A percentile compares a stretch with the other conserved stretches of the same genome.
These are phyloP conservation scores for Hydrotaea diabolus DNA, from an alignment of 2,888 invertebrate species.

Conservation along the genomic window DNA sequence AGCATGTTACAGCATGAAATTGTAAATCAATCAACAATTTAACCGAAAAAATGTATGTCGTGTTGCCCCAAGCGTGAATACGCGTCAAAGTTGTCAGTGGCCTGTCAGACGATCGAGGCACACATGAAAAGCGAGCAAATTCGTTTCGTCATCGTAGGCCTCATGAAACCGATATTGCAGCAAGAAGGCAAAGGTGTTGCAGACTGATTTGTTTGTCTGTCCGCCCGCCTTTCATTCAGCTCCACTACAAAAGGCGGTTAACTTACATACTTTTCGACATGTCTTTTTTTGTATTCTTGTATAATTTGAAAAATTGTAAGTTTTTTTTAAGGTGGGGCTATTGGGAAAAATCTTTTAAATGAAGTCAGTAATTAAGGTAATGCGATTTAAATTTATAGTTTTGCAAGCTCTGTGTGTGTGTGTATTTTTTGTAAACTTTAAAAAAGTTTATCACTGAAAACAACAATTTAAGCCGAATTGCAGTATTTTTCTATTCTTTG, in stretches of 20 bases:
- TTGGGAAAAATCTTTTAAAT: background rate
- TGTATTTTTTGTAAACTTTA: too few species aligned
- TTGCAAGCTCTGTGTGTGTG: background rate
- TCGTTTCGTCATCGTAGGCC: conserved; percentile 41
- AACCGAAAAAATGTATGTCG: background rate
- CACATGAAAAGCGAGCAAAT: background rate
- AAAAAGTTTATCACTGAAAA: too few species aligned
- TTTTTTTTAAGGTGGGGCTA: conserved; percentile 5
- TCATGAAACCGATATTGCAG: conserved; percentile 43
- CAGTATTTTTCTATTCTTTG: too few species aligned
- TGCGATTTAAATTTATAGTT: conserved; percentile 10
- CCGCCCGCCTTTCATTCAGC: background rate
- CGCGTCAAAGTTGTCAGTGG: background rate
- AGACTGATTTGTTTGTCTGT: background rate
- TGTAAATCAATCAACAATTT: conserved; percentile 30
- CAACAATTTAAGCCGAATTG: too few species aligned
- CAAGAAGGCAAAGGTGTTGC: conserved; percentile 19
- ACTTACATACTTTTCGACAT: background rate
- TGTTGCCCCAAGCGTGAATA: background rate
- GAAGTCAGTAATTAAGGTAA: conserved; percentile 4
- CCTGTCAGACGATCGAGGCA: background rate
- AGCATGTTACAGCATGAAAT: conserved; percentile 4
- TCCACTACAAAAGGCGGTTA: background rate
- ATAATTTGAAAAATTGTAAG: background rate
- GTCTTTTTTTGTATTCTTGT: background rate